Conservation (phyloP, 2,113 vertebrate species). For the Agelaius phoeniceus region DNA sequence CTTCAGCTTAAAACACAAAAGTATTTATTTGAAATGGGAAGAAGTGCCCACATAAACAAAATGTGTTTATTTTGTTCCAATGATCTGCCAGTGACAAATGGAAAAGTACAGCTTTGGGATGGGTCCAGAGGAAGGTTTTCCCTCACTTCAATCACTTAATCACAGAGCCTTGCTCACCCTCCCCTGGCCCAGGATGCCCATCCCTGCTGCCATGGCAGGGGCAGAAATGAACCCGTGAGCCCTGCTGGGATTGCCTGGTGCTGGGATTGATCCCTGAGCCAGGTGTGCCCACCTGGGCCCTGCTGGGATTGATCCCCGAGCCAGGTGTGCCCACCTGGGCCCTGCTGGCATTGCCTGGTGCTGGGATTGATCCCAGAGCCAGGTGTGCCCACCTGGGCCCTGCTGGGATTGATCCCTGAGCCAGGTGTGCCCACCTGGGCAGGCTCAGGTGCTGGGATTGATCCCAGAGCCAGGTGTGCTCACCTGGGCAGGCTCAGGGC, state of each 20-base stretch:
- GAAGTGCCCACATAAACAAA: not conserved
- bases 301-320: no score
- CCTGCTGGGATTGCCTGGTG: not conserved
- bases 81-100: not conserved
- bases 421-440: not conserved
- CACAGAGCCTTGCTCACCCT: not conserved
- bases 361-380: no score
- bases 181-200: not conserved
- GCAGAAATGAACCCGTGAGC: not conserved
- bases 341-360: no score
- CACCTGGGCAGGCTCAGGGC: not conserved
- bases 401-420: no score
- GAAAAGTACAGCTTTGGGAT: not conserved
- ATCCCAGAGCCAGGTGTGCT: not conserved
- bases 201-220: accelerated
- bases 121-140: not conserved
- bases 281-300: not conserved
- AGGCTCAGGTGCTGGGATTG: no score
- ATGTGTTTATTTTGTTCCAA: not conserved
- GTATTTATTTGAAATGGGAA: conserved; percentile 4
- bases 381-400: not conserved
- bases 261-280: not conserved
- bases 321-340: not conserved
- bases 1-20: not conserved
- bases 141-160: not conserved